A percentile compares a stretch with the other conserved stretches of the same genome.
Evolutionary conservation across 2,113 vertebrate species (phyloP).

Genomic region (Chaenogobius annularis): DNA sequence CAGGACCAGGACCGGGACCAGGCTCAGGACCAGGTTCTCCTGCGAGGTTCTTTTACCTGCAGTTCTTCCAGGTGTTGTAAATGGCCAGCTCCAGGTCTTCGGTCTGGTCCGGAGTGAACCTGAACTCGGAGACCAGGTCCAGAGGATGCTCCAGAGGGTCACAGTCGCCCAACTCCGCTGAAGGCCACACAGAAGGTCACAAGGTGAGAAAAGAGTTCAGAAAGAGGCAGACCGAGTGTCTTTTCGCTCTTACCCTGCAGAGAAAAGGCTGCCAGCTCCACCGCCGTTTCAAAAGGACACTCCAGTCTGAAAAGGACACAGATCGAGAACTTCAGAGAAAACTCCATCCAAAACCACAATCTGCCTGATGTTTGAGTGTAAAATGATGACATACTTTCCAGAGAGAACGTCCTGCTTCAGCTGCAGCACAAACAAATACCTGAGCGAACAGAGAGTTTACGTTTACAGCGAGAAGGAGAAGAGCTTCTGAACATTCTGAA

Average conservation of each 20-base stretch:
- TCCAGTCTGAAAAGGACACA: conserved; percentile 81
- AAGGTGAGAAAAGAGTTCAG: no score
- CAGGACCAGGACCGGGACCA: no score
- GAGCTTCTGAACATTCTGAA: no score
- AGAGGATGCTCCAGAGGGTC: conserved; percentile 88
- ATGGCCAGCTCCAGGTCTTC: conserved; percentile 91
- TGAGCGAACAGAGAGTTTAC: conserved; percentile 55
- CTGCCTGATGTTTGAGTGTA: not conserved
- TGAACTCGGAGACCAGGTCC: conserved; percentile 95
- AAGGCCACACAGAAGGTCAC: conserved; percentile 12
- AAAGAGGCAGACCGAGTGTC: no score
- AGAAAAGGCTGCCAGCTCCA: conserved; percentile 91
- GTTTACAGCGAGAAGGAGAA: no score
- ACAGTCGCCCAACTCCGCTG: conserved; percentile 94
- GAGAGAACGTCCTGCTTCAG: conserved; percentile 95
- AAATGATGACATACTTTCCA: conserved; percentile 87
- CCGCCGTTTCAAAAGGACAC: conserved; percentile 90
- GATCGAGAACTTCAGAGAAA: not conserved
- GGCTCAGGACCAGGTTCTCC: no score
- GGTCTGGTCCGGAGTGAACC: conserved; percentile 90
- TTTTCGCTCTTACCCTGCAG: conserved; percentile 85
- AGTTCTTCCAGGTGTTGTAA: conserved; percentile 89
- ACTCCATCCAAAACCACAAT: not conserved
- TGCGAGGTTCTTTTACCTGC: not conserved
- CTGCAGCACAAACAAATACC: conserved; percentile 97